Percentiles rank a stretch among this genome's conserved stretches.
phyloP scores from a whole-genome alignment of 2,797 vertebrate genomes.

The Melanitta fusca region DNA sequence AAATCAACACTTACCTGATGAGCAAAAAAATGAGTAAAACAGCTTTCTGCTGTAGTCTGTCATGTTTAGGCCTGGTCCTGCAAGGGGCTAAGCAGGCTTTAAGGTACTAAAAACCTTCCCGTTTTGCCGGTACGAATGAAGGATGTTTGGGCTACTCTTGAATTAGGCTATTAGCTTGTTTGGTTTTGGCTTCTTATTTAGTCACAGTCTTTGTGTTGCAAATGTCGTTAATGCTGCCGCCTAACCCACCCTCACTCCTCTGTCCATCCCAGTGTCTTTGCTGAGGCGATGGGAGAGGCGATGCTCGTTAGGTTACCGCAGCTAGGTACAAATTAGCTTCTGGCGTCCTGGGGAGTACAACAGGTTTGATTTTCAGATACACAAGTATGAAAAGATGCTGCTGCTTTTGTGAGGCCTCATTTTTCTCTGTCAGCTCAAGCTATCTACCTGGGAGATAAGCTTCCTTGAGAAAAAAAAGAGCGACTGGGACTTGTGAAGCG shows the following conservation, averaged over 20 bases:
- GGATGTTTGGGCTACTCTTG: neutral
- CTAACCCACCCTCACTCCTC: accelerated
- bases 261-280: neutral
- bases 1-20: neutral
- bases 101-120: neutral
- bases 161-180: neutral
- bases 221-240: neutral
- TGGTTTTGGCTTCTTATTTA: neutral
- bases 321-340: neutral
- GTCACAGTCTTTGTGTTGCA: neutral
- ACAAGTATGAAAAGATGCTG: neutral
- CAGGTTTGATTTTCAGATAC: neutral
- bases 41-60: neutral
- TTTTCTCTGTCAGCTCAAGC: constrained; percentile 22
- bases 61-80: neutral
- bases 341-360: neutral
- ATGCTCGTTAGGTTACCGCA: neutral
- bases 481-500: neutral
- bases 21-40: neutral
- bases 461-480: constrained; percentile 3
- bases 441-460: neutral
- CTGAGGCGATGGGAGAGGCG: neutral
- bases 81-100: neutral
- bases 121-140: neutral
- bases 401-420: constrained; percentile 34